Conservation (phyloP, 2,113 vertebrate species). For the Corydoras maculifer region DNA sequence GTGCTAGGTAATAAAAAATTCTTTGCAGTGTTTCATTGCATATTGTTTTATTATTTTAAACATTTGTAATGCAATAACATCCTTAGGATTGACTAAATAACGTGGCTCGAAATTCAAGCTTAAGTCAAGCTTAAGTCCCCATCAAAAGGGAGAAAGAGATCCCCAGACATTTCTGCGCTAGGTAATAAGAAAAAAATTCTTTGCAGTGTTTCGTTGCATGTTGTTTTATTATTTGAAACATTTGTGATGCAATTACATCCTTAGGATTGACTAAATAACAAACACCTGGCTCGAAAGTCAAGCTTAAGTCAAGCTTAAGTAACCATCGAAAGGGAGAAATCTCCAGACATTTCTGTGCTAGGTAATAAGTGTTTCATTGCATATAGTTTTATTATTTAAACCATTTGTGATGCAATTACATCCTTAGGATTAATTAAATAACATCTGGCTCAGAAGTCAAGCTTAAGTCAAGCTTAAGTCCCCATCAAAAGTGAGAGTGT, state of each 20-base stretch:
- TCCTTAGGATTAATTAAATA: background rate
- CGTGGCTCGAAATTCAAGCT: background rate
- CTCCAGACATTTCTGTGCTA: too few species aligned
- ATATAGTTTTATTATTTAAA: too few species aligned
- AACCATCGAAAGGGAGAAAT: background rate
- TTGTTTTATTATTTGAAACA: too few species aligned
- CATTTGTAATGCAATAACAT: background rate
- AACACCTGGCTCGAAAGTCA: background rate
- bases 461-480: too few species aligned
- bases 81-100: background rate
- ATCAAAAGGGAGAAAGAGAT: background rate
- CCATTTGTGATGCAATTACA: background rate
- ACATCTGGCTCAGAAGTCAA: slow-evolving; percentile 1
- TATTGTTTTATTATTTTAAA: too few species aligned
- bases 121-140: background rate
- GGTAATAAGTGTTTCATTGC: too few species aligned
- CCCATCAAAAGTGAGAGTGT: too few species aligned
- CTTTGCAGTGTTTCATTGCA: too few species aligned
- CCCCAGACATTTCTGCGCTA: background rate
- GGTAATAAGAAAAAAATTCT: too few species aligned
- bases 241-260: background rate
- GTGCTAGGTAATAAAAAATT: too few species aligned
- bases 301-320: slow-evolving; percentile 2
- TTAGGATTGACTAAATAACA: background rate
- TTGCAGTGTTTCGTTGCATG: too few species aligned